Evolutionary conservation across 2,888 invertebrate species (phyloP).

Genomic region (Galerucella pusilla): DNA sequence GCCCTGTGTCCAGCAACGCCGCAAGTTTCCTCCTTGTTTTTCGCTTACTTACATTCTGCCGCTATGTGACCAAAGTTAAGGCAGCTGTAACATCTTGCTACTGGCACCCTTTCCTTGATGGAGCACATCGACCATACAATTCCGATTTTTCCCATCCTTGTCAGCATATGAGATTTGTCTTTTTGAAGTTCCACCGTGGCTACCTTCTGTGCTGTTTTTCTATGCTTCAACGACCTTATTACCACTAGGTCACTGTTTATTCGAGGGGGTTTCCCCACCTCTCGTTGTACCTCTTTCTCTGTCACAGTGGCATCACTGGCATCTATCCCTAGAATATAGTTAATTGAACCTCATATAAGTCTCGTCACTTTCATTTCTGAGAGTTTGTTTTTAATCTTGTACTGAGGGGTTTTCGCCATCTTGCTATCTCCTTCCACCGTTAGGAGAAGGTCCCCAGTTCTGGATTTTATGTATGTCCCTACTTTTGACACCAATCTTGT

Average conservation of each 20-base stretch:
- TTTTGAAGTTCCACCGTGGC: slow-evolving; percentile 20
- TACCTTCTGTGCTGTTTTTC: slow-evolving; percentile 13
- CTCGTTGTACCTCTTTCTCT: slow-evolving; percentile 9
- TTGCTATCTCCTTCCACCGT: slow-evolving; percentile 22
- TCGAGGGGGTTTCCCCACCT: neutral
- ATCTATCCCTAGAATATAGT: slow-evolving; percentile 11
- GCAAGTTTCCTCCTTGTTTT: neutral
- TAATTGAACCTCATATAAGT: neutral
- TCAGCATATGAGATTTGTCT: neutral
- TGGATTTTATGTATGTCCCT: slow-evolving; percentile 7
- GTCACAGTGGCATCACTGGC: neutral
- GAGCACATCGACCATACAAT: slow-evolving; percentile 17
- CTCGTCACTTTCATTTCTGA: neutral
- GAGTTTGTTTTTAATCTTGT: slow-evolving; percentile 4
- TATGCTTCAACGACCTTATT: neutral
- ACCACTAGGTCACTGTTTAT: neutral
- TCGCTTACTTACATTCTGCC: slow-evolving; percentile 10
- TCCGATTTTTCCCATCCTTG: slow-evolving; percentile 11
- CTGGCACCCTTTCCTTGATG: slow-evolving; percentile 19
- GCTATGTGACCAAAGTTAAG: slow-evolving; percentile 12
- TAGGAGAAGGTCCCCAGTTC: slow-evolving; percentile 6
- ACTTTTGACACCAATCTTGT: slow-evolving; percentile 19
- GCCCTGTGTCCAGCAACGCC: slow-evolving; percentile 7
- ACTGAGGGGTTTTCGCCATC: slow-evolving; percentile 2
- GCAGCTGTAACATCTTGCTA: slow-evolving; percentile 21